These are phyloP conservation scores for Nematopogon swammerdamellus DNA, from an alignment of 2,888 invertebrate genomes.

Conservation along the genomic window DNA sequence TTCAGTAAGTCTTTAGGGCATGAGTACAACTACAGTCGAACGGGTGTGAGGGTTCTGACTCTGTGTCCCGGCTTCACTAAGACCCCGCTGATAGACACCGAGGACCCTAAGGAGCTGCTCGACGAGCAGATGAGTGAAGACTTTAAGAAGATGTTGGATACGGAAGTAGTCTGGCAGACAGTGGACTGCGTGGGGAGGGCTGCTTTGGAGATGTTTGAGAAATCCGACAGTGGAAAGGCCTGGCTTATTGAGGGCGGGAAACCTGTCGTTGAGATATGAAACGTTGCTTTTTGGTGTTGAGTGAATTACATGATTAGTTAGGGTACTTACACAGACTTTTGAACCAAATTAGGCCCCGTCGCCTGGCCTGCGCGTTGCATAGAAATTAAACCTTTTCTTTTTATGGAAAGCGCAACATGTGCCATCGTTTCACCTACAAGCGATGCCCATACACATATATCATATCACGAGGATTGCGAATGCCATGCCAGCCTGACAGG, in stretches of 20 bases:
- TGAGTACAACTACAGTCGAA: slow-evolving; percentile 33
- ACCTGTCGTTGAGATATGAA: slow-evolving; percentile 23
- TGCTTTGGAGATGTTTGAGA: slow-evolving; percentile 25
- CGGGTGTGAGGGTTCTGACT: slow-evolving; percentile 49
- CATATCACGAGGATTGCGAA: too few species aligned
- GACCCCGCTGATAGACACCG: slow-evolving; percentile 20
- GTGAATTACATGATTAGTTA: too few species aligned
- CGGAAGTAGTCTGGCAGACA: slow-evolving; percentile 20
- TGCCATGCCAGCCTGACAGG: too few species aligned
- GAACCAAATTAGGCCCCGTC: too few species aligned
- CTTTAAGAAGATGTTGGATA: slow-evolving; percentile 13
- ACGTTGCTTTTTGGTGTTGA: too few species aligned
- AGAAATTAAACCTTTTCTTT: too few species aligned
- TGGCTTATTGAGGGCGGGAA: slow-evolving; percentile 47
- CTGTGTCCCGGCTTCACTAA: slow-evolving; percentile 53
- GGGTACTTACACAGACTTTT: too few species aligned
- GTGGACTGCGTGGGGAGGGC: slow-evolving; percentile 24
- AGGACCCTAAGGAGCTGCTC: slow-evolving; percentile 1
- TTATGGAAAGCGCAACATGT: too few species aligned
- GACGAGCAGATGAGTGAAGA: slow-evolving; percentile 15
- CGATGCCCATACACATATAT: too few species aligned
- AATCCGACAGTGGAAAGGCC: slow-evolving; percentile 44
- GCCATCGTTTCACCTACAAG: too few species aligned
- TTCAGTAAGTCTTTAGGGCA: slow-evolving; percentile 47
- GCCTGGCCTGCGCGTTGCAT: too few species aligned